Percentiles rank a stretch among this genome's conserved stretches.
Conservation (phyloP, 1,140 invertebrate species). For the Drosophila rufa region DNA sequence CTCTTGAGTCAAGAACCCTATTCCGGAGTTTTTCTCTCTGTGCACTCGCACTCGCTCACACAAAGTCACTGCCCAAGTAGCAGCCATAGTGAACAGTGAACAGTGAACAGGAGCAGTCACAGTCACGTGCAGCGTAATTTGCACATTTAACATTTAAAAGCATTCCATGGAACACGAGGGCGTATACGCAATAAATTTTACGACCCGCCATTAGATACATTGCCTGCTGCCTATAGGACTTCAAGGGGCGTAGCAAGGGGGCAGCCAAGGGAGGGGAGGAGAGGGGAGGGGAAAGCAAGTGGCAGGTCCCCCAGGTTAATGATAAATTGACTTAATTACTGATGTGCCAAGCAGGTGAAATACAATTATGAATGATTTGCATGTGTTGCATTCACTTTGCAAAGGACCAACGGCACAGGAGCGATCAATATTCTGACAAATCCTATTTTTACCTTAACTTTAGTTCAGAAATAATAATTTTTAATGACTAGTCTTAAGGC, state of each 20-base stretch:
- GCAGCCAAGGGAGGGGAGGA: background rate
- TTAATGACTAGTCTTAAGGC: background rate
- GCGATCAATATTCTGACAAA: constrained; percentile 4
- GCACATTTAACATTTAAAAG: constrained; percentile 81
- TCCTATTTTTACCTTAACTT: no score
- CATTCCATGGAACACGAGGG: constrained; percentile 70
- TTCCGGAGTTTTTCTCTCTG: background rate
- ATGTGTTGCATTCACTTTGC: constrained; percentile 43
- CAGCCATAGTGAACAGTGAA: constrained; percentile 34
- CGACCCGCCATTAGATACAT: constrained; percentile 78
- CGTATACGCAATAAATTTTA: constrained; percentile 83
- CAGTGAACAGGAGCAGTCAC: constrained; percentile 54
- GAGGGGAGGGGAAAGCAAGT: constrained; percentile 11
- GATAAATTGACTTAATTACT: constrained; percentile 83
- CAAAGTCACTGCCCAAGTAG: constrained; percentile 17
- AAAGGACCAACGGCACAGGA: background rate
- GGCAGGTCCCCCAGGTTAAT: constrained; percentile 58
- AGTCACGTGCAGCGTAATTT: constrained; percentile 78
- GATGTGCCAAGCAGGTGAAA: constrained; percentile 68
- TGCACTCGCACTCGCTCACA: background rate
- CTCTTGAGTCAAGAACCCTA: background rate
- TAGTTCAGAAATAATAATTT: background rate
- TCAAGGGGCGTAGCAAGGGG: background rate
- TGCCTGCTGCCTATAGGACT: constrained; percentile 38
- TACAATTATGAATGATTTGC: constrained; percentile 70